These are phyloP conservation scores for Clanis bilineata DNA, from an alignment of 2,888 invertebrate species.

Conservation along the genomic window DNA sequence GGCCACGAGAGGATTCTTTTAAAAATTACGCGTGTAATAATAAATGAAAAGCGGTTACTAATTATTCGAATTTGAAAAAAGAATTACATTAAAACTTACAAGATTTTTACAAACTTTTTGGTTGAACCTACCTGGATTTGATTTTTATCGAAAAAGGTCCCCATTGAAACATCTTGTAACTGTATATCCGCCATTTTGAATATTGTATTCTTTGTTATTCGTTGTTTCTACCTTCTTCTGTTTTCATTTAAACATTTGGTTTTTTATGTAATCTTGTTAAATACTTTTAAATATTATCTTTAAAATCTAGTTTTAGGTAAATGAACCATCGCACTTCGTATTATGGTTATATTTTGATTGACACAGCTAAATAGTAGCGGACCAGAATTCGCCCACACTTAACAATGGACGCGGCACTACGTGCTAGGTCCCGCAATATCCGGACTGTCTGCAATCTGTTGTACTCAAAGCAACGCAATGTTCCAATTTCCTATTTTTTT, in stretches of 20 bases:
- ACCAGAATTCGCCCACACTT: constrained; percentile 1
- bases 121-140: not conserved
- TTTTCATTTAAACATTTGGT: constrained; percentile 1
- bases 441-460: not conserved
- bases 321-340: not conserved
- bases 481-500: not conserved
- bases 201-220: constrained; percentile 8
- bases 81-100: not conserved
- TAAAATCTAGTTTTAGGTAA: not conserved
- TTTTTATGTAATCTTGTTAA: not conserved
- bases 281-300: not conserved
- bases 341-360: constrained; percentile 2
- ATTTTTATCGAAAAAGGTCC: constrained; percentile 7
- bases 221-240: not conserved
- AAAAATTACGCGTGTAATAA: too few relatives aligned
- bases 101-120: not conserved
- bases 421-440: constrained; percentile 4
- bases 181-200: constrained; percentile 9
- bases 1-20: too few relatives aligned
- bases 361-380: not conserved
- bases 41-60: not conserved
- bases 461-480: not conserved
- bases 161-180: constrained; percentile 2
- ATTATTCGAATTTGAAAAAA: not conserved
- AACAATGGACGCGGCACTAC: not conserved